A percentile compares a stretch with the other conserved stretches of the same genome.
Evolutionary conservation across 2,797 vertebrate genomes (phyloP).

Genomic region (Allobates femoralis): DNA sequence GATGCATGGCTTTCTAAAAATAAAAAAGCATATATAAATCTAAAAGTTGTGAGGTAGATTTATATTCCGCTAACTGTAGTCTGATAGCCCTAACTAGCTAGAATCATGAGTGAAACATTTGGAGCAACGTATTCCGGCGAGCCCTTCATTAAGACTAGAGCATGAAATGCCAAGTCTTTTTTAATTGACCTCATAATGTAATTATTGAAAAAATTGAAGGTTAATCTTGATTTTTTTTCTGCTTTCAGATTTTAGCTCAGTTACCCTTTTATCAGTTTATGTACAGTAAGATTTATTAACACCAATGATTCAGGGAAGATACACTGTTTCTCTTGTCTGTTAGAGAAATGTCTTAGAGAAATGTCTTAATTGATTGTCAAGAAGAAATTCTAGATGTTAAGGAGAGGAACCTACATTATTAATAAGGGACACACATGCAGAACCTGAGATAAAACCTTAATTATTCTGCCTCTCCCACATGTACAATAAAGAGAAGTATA

Average conservation of each 20-base stretch:
- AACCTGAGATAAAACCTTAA: constrained; percentile 34
- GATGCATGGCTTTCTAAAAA: too few species aligned
- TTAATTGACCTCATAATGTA: too few species aligned
- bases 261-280: background rate
- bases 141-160: too few species aligned
- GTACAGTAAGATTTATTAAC: background rate
- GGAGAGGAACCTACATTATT: constrained; percentile 31
- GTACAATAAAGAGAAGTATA: background rate
- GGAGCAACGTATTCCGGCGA: too few species aligned
- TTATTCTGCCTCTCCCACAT: constrained; percentile 15
- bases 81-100: too few species aligned
- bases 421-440: constrained; percentile 24
- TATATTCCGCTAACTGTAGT: too few species aligned
- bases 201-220: too few species aligned
- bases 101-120: too few species aligned
- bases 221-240: background rate
- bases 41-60: too few species aligned
- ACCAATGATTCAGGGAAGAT: too few species aligned
- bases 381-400: constrained; percentile 24
- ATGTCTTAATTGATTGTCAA: constrained; percentile 33
- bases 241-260: background rate
- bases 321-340: background rate
- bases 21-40: too few species aligned
- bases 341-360: background rate
- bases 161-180: too few species aligned